Evolutionary conservation across 2,113 vertebrate species (phyloP).

Genomic region (Junco hyemalis): DNA sequence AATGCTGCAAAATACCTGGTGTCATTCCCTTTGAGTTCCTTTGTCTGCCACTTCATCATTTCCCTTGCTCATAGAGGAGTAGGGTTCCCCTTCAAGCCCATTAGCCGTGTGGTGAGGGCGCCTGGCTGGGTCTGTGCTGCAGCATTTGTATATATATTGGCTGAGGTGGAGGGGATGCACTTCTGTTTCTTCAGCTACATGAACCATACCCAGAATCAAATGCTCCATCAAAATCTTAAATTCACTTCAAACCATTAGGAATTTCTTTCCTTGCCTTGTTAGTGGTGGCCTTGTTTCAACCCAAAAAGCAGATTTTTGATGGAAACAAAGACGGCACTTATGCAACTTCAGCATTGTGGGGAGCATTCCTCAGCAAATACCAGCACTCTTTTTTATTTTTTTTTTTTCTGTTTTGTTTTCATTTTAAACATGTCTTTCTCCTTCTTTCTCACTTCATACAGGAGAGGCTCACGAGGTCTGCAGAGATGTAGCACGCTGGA

Average conservation of each 20-base stretch:
- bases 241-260: constrained; percentile 47
- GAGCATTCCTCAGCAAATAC: constrained; percentile 54
- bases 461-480: not conserved
- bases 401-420: not conserved
- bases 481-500: not conserved
- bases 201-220: constrained; percentile 50
- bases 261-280: constrained; percentile 56
- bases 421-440: constrained; percentile 4
- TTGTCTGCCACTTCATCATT: constrained; percentile 53
- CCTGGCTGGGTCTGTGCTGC: not conserved
- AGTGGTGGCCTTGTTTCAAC: constrained; percentile 70
- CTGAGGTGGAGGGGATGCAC: not conserved
- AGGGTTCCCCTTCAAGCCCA: constrained; percentile 19
- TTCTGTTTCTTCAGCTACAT: constrained; percentile 54
- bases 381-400: not conserved
- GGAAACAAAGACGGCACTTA: constrained; percentile 53
- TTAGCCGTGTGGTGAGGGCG: not conserved
- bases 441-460: not conserved
- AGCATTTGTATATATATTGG: constrained; percentile 21
- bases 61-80: not conserved
- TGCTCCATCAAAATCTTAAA: constrained; percentile 33
- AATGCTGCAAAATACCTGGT: constrained; percentile 42
- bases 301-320: constrained; percentile 42
- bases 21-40: not conserved
- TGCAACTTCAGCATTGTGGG: constrained; percentile 68